Evolutionary conservation across 1,140 invertebrate species (phyloP), one percentile per base, ranked within the genome.

Genomic region (Muscidifurax raptorellus): DNA sequence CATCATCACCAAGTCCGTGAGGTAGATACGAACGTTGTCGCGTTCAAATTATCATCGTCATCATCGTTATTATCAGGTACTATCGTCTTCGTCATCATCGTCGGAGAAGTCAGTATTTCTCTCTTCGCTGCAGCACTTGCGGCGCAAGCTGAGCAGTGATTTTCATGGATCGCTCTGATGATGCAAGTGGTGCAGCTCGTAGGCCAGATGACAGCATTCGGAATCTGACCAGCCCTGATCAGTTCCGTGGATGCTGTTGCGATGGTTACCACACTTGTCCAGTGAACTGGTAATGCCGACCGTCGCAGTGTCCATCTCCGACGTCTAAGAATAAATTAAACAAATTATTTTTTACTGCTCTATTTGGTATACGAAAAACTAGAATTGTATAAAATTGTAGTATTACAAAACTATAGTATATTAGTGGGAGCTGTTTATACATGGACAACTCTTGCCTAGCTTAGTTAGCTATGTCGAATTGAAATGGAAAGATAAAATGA

Each of bases 161-260:
- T 47, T 81, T 81, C 44, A 81, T 25, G 81, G 44, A 32, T 82
- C 72, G 5, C 13, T 18, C n/a, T 89, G 87, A 12, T 87, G 88
- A 74, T 90, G 90, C 27, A 92, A 86, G 85, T 89, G 90, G 22
- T 92, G 91, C 47, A 93, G 83, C 77, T 93, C 92, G 59, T 92
- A 92, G 15, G 91, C 88, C 76, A 93, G 88, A n/a, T 92, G 91
- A 78, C 91, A 93, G 72, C 90, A 92, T 78, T 93, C 92, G 4
- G 91, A 92, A 32, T 93, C 91, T 36, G 91, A 92, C 92, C 92
- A 93, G 22, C 89, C 89, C 78, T 93, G 90, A 10, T 92, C 90
- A 0, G 92, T 10, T 13, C 28, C 91, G 0, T 87, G 86, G 36
- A 90, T 88, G 25, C 59, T 89, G 27, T 84, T 87, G 64, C 36